These are phyloP conservation scores for Ashinkailepas kermadecensis DNA, from an alignment of 2,888 invertebrate genomes.

Conservation along the genomic window DNA sequence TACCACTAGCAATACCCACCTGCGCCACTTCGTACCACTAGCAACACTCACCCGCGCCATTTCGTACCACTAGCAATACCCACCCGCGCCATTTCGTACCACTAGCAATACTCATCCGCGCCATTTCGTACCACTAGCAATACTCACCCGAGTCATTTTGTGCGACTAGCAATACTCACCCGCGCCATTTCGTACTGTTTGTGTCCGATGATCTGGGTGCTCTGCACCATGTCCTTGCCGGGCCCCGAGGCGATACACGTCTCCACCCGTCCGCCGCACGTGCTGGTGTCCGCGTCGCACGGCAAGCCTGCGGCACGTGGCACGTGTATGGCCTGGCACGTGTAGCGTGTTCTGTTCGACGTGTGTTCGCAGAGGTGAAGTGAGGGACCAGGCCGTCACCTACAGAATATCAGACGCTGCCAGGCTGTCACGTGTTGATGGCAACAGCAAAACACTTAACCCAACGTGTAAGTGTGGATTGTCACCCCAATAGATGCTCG, in stretches of 20 bases:
- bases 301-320: slow-evolving; percentile 44
- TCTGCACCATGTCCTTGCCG: slow-evolving; percentile 82
- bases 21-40: slow-evolving; percentile 34
- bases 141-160: slow-evolving; percentile 57
- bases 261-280: slow-evolving; percentile 59
- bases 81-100: no score
- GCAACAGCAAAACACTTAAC: no score
- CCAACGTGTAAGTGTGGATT: background rate
- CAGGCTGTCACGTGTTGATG: no score
- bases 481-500: no score
- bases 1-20: slow-evolving; percentile 45
- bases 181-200: slow-evolving; percentile 65
- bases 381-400: no score
- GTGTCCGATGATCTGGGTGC: slow-evolving; percentile 77
- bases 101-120: slow-evolving; percentile 50
- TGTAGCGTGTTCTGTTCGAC: background rate
- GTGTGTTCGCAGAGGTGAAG: background rate
- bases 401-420: no score
- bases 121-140: slow-evolving; percentile 47
- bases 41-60: slow-evolving; percentile 57
- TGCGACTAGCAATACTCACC: slow-evolving; percentile 45
- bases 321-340: no score
- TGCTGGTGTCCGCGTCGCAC: slow-evolving; percentile 65
- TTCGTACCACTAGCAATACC: slow-evolving; percentile 36
- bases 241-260: slow-evolving; percentile 82